Base-by-base conservation (phyloP, 2,888 invertebrate species). In the Oscheius sp. region DNA sequence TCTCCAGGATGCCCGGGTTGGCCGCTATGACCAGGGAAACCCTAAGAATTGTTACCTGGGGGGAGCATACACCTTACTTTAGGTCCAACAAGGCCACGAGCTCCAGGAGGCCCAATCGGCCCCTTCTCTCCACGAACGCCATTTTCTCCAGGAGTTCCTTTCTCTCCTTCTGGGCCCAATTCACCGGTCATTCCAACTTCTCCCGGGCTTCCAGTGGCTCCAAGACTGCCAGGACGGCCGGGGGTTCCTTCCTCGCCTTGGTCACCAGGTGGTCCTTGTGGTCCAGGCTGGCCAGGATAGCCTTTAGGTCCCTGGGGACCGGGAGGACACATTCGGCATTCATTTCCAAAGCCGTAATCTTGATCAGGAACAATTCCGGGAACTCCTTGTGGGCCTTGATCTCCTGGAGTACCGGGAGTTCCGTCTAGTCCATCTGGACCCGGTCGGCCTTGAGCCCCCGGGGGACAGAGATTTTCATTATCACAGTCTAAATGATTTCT, bases 1-100 rank as follows among this genome's bases (percentile, higher is more conserved):
- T 91, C 91, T 41, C 92, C 92, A 76, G 91, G 89, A 76, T 90
- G 90, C 69, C 93, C 93, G 9, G 91, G 90, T 21, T 90, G 88
- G 35, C 93, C 93, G 5, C 71, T 58, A 70, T 76, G 77, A 63
- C 79, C 79, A 41, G 76, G 63, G 75, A 79, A 79, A 23, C 79
- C 79, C n/a, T n/a, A n/a, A n/a, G n/a, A n/a, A n/a, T n/a, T n/a
- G n/a, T n/a, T n/a, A n/a, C n/a, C n/a, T n/a, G n/a, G n/a, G n/a
- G n/a, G n/a, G n/a, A n/a, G n/a, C n/a, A n/a, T n/a, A n/a, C n/a
- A n/a, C n/a, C n/a, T n/a, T n/a, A n/a, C n/a, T 53, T 76, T 76
- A 41, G 79, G 55, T 91, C 81, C 81, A 49, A 79, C 91, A 21
- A 90, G 86, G 61, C 93, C 93, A 45, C 91, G 89, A 2, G 90